Conservation (phyloP, 2,113 vertebrate genomes). For the Pelecanoides urinatrix region DNA sequence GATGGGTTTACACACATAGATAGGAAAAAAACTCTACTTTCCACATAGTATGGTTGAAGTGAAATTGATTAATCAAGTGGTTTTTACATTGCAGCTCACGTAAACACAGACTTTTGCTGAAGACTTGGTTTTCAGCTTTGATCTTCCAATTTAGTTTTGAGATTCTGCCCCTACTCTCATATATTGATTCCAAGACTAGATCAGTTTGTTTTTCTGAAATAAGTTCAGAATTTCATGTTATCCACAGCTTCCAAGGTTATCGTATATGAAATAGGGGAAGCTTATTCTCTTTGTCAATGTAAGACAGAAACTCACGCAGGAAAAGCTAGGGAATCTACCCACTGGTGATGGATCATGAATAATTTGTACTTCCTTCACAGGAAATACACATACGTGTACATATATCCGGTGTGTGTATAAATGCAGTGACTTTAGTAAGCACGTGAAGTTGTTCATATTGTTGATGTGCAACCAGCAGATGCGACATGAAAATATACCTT, state of each 20-base stretch:
- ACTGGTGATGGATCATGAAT: neutral
- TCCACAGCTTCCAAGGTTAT: neutral
- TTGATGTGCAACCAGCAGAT: neutral
- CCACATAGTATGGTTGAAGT: neutral
- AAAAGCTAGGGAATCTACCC: neutral
- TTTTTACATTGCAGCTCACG: neutral
- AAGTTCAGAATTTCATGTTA: neutral
- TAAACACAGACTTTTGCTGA: neutral
- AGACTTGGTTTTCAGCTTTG: neutral
- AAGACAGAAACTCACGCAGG: neutral
- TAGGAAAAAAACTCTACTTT: neutral
- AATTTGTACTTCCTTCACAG: neutral
- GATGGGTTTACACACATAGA: rapidly evolving
- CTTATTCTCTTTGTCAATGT: neutral
- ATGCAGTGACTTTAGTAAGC: neutral
- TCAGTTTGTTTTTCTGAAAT: neutral
- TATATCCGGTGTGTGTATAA: neutral
- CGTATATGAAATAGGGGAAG: neutral
- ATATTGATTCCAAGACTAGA: neutral
- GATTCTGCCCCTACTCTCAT: neutral
- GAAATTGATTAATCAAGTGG: neutral
- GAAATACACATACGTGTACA: neutral
- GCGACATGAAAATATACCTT: neutral
- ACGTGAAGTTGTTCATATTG: neutral
- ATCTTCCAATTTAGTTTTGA: neutral